A percentile compares a stretch with the other conserved stretches of the same genome.
These are phyloP conservation scores for Plagodis dolabraria DNA, from an alignment of 2,888 invertebrate species.

Conservation along the genomic window DNA sequence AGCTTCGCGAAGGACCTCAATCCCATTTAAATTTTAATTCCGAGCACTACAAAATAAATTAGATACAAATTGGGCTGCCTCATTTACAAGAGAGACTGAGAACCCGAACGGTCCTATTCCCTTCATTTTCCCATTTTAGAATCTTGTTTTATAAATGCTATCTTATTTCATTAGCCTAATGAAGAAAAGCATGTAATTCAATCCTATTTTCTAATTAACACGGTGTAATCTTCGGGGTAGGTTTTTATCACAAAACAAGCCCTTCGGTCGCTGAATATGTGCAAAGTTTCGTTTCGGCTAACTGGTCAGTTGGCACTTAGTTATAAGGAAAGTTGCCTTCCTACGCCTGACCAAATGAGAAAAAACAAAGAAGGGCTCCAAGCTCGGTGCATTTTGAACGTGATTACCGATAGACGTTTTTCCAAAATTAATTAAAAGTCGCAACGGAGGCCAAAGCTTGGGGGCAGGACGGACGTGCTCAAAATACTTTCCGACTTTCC, in stretches of 20 bases:
- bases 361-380: slow-evolving; percentile 33
- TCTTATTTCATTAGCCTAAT: slow-evolving; percentile 76
- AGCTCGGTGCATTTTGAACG: slow-evolving; percentile 50
- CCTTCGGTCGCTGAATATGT: slow-evolving; percentile 14
- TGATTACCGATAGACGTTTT: slow-evolving; percentile 67
- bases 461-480: slow-evolving; percentile 67
- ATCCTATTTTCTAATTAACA: slow-evolving; percentile 68
- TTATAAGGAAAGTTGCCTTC: slow-evolving; percentile 13
- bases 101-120: slow-evolving; percentile 48
- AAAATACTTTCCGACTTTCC: slow-evolving; percentile 68
- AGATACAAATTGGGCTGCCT: slow-evolving; percentile 50
- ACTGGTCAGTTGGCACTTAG: slow-evolving; percentile 17
- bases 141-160: slow-evolving; percentile 60
- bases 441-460: slow-evolving; percentile 50
- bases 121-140: slow-evolving; percentile 56
- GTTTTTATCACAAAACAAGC: too few relatives aligned
- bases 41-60: slow-evolving; percentile 49
- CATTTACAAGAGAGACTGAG: slow-evolving; percentile 40
- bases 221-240: slow-evolving; percentile 46
- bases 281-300: slow-evolving; percentile 13
- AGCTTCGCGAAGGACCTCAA: slow-evolving; percentile 39
- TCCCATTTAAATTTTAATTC: slow-evolving; percentile 52
- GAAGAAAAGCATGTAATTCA: slow-evolving; percentile 63
- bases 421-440: slow-evolving; percentile 76
- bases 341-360: slow-evolving; percentile 13